Percentiles rank a stretch among this genome's conserved stretches.
phyloP scores from a whole-genome alignment of 2,113 vertebrate species.

The Cathartes aura region DNA sequence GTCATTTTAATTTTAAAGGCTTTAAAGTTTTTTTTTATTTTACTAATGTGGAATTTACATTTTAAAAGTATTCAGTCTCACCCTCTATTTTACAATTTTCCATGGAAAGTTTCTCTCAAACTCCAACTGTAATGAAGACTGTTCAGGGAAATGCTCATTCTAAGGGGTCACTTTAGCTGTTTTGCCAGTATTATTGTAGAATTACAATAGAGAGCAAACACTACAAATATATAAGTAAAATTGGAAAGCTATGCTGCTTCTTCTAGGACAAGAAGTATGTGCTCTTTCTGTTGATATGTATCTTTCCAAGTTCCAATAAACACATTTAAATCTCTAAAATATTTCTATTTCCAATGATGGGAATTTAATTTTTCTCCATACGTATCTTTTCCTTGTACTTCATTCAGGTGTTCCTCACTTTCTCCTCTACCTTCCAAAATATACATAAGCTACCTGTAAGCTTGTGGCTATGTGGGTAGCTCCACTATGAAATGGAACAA shows the following conservation, averaged over 20 bases:
- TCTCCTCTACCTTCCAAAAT: constrained; percentile 24
- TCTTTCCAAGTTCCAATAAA: constrained; percentile 24
- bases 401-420: constrained; percentile 20
- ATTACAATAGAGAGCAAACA: background rate
- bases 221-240: background rate
- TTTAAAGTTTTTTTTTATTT: constrained; percentile 3
- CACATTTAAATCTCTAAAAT: constrained; percentile 3
- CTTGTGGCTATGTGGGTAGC: background rate
- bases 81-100: background rate
- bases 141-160: background rate
- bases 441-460: background rate
- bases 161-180: background rate
- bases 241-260: background rate
- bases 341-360: constrained; percentile 30
- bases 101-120: background rate
- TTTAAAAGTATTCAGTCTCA: background rate
- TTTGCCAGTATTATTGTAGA: background rate
- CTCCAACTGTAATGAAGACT: background rate
- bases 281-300: background rate
- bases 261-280: background rate
- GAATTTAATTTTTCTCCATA: constrained; percentile 40
- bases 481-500: background rate
- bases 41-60: background rate
- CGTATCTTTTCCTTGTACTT: background rate
- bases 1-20: background rate